Percentiles rank a stretch among this genome's conserved stretches.
Conservation (phyloP, 2,113 vertebrate species). For the Chamaetylas fuelleborni region DNA sequence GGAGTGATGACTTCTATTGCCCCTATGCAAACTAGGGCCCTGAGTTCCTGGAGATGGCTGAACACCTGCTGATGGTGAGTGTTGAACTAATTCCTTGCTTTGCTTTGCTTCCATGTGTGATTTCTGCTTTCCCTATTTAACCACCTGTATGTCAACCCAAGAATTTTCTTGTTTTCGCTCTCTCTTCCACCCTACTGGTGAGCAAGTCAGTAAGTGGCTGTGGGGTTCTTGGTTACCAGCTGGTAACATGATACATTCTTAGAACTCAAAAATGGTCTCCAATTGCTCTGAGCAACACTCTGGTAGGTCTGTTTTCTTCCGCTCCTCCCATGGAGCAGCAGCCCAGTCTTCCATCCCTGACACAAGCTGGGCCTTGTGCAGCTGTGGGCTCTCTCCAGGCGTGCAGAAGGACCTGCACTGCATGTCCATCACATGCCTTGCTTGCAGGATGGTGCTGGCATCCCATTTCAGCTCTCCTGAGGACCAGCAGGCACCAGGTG, state of each 20-base stretch:
- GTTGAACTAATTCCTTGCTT: neutral
- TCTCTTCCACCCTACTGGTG: neutral
- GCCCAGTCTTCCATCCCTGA: neutral
- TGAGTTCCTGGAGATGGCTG: neutral
- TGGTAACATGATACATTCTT: neutral
- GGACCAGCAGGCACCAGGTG: neutral
- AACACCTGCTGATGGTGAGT: neutral
- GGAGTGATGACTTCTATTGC: neutral
- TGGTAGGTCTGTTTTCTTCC: neutral
- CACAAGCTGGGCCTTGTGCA: neutral
- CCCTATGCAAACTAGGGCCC: neutral
- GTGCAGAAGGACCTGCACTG: fast-evolving
- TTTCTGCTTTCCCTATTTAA: neutral
- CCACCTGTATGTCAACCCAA: neutral
- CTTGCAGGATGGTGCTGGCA: neutral
- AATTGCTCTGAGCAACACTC: neutral
- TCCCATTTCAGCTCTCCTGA: neutral
- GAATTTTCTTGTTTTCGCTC: neutral
- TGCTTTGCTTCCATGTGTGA: neutral
- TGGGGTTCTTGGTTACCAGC: neutral
- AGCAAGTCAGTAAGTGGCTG: neutral
- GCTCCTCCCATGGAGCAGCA: neutral
- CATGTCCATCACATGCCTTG: fast-evolving
- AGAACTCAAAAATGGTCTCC: neutral
- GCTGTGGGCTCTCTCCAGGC: no score